A percentile compares a stretch with the other conserved stretches of the same genome.
phyloP scores from a whole-genome alignment of 2,797 vertebrate species.

The Glyptemys insculpta region DNA sequence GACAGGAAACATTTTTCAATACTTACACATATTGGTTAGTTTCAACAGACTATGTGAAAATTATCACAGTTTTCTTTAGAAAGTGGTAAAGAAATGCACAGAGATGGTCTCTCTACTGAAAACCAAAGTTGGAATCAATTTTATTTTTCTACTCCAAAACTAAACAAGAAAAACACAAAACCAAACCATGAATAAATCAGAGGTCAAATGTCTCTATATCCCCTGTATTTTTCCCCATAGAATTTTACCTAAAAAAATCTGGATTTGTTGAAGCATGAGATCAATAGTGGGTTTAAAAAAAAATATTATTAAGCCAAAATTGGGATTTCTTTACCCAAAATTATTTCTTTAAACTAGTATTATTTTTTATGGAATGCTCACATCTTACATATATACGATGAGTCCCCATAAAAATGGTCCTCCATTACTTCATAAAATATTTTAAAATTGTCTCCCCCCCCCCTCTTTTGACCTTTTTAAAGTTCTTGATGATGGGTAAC shows the following conservation, averaged over 20 bases:
- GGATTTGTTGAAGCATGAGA: neutral
- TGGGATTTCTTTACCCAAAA: neutral
- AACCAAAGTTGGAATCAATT: neutral
- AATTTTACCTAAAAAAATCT: neutral
- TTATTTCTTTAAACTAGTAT: rapidly evolving
- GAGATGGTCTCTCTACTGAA: neutral
- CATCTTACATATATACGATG: neutral
- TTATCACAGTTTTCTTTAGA: neutral
- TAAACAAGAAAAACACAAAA: neutral
- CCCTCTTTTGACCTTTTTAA: neutral
- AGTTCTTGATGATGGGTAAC: neutral
- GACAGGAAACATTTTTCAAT: slow-evolving; percentile 42
- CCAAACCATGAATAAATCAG: slow-evolving; percentile 16
- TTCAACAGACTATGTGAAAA: neutral
- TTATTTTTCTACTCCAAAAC: neutral
- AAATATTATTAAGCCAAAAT: neutral
- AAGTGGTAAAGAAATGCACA: neutral
- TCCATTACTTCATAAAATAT: neutral
- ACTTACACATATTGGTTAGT: slow-evolving; percentile 4
- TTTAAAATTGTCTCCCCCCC: neutral
- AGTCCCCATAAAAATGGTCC: neutral
- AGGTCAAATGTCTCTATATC: neutral
- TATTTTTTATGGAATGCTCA: neutral
- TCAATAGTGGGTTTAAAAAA: neutral
- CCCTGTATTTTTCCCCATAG: neutral